phyloP scores from a whole-genome alignment of 2,888 invertebrate genomes.

The Lutraria lutraria region DNA sequence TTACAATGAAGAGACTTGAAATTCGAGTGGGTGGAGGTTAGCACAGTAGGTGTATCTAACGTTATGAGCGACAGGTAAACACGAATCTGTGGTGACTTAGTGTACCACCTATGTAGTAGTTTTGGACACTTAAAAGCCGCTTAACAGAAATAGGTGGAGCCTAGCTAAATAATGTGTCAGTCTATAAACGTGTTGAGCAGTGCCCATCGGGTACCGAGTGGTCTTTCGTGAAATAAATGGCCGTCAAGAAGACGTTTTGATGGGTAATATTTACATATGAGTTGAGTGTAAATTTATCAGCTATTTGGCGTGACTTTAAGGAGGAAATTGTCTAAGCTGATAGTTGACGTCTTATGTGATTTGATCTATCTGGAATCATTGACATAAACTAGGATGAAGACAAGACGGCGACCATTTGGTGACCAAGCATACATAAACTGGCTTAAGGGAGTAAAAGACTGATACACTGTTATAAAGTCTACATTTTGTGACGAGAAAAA shows the following conservation, averaged over 20 bases:
- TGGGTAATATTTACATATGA: conserved; percentile 29
- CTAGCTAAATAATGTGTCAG: conserved; percentile 23
- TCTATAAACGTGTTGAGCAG: conserved; percentile 18
- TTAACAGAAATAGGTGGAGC: conserved; percentile 31
- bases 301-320: conserved; percentile 38
- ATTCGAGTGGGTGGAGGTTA: conserved; percentile 38
- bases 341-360: conserved; percentile 29
- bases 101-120: conserved; percentile 27
- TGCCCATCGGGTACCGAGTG: conserved; percentile 27
- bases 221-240: conserved; percentile 32
- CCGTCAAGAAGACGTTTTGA: conserved; percentile 20
- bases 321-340: conserved; percentile 30
- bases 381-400: conserved; percentile 26
- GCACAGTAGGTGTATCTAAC: conserved; percentile 34
- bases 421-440: conserved; percentile 38
- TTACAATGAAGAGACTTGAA: neutral
- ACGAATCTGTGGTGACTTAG: conserved; percentile 14
- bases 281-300: conserved; percentile 42
- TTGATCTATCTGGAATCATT: neutral
- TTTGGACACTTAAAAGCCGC: conserved; percentile 28
- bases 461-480: conserved; percentile 21
- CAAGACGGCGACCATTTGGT: conserved; percentile 30
- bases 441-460: conserved; percentile 30
- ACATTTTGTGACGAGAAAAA: conserved; percentile 22
- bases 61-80: conserved; percentile 44